Percentiles rank a stretch among this genome's conserved stretches.
Conservation (phyloP, 2,888 invertebrate genomes). For the Nephrotoma guestfalica region DNA sequence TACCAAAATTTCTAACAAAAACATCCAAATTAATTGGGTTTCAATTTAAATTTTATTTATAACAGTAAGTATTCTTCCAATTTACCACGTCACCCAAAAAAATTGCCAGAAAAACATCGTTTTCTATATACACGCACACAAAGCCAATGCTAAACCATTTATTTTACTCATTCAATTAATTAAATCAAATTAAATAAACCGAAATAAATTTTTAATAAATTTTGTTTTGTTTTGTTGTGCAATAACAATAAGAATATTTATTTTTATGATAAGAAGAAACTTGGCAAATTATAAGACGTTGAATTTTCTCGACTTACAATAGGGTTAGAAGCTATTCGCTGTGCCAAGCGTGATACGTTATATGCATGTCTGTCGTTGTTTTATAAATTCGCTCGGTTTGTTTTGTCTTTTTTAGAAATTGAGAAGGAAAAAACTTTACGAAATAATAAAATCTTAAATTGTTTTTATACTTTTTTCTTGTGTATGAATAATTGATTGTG, state of each 20-base stretch:
- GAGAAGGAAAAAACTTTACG: not conserved
- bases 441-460: not conserved
- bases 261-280: not conserved
- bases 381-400: not conserved
- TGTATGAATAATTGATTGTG: not conserved
- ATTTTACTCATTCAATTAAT: not conserved
- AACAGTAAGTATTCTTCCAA: not conserved
- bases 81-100: not conserved
- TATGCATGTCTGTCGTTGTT: not conserved
- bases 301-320: not conserved
- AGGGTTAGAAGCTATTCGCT: not conserved
- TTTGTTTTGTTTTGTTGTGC: not conserved
- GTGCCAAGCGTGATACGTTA: not conserved
- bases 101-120: not conserved
- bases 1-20: too few species aligned
- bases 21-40: not conserved
- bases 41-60: not conserved
- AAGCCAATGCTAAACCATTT: not conserved
- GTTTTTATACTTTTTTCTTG: not conserved
- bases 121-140: not conserved
- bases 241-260: not conserved
- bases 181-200: not conserved
- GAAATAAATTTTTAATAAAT: not conserved
- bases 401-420: not conserved
- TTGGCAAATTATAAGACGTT: not conserved